Percentiles rank a stretch among this genome's conserved stretches.
phyloP scores from a whole-genome alignment of 2,113 vertebrate species.

The Trematocara nigrifrons region DNA sequence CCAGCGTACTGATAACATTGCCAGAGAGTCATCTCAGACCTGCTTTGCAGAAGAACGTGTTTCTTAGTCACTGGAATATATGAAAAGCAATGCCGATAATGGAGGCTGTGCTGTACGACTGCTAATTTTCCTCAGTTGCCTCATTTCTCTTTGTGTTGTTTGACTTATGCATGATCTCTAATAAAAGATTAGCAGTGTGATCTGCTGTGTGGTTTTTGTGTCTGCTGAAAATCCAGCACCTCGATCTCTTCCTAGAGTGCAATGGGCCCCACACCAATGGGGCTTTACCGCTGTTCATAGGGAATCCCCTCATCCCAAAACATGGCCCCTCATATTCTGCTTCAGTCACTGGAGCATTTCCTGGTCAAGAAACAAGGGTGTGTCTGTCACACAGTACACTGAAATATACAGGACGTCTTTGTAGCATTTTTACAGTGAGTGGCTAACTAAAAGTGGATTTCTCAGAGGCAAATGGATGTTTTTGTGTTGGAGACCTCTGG shows the following conservation, averaged over 20 bases:
- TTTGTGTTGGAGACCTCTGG: background rate
- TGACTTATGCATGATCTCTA: slow-evolving; percentile 87
- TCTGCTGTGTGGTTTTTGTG: background rate
- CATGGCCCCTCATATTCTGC: slow-evolving; percentile 58
- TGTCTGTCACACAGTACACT: slow-evolving; percentile 15
- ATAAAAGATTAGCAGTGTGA: slow-evolving; percentile 78
- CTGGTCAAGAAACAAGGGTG: slow-evolving; percentile 42
- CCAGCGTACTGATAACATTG: background rate
- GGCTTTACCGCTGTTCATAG: slow-evolving; percentile 75
- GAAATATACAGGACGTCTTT: background rate
- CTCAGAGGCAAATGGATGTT: slow-evolving; percentile 13
- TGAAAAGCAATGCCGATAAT: background rate
- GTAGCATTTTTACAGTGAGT: background rate
- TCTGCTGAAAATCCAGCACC: background rate
- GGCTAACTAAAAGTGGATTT: background rate
- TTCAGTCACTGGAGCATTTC: slow-evolving; percentile 37
- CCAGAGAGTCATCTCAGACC: background rate
- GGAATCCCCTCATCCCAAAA: slow-evolving; percentile 80
- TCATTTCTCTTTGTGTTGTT: slow-evolving; percentile 75
- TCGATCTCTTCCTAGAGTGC: slow-evolving; percentile 3
- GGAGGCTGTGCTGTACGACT: slow-evolving; percentile 42
- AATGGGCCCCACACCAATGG: slow-evolving; percentile 30
- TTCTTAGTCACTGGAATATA: slow-evolving; percentile 17
- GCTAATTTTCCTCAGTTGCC: slow-evolving; percentile 67
- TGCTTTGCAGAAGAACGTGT: background rate